A percentile compares a stretch with the other conserved stretches of the same genome.
These are phyloP conservation scores for Erethizon dorsatum DNA, from an alignment of 2,797 vertebrate genomes.

Conservation along the genomic window DNA sequence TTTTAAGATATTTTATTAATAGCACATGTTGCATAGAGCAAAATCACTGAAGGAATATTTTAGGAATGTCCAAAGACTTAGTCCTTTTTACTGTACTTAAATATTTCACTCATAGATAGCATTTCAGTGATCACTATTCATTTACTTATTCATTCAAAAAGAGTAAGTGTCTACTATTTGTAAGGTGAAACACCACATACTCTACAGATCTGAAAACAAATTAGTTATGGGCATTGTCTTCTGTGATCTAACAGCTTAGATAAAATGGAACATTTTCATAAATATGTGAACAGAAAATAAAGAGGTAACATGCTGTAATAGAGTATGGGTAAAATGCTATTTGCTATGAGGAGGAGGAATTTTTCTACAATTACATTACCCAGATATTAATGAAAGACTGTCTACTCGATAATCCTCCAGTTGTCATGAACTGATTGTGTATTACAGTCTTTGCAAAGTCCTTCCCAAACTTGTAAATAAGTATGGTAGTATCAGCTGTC, in stretches of 20 bases:
- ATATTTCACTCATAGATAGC: neutral
- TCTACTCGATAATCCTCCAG: neutral
- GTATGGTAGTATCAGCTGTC: neutral
- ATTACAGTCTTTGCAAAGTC: neutral
- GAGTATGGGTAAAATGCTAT: neutral
- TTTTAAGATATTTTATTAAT: slow-evolving; percentile 28
- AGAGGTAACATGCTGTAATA: neutral
- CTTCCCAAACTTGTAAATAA: neutral
- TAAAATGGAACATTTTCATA: neutral
- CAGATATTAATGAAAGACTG: neutral
- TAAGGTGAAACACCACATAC: neutral
- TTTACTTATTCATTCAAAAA: slow-evolving; percentile 15
- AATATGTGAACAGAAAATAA: neutral
- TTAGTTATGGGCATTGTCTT: neutral
- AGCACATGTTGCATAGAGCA: slow-evolving; percentile 1
- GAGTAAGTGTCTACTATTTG: neutral
- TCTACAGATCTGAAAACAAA: slow-evolving; percentile 22
- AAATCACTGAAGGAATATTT: slow-evolving; percentile 36
- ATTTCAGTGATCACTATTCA: neutral
- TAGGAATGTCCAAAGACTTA: neutral
- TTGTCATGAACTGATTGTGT: neutral
- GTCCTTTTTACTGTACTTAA: neutral
- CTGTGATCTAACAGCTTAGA: neutral
- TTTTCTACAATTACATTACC: neutral
- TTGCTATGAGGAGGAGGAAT: neutral